A percentile compares a stretch with the other conserved stretches of the same genome.
Evolutionary conservation across 2,888 invertebrate genomes (phyloP).

Genomic region (Cephus pulcher): DNA sequence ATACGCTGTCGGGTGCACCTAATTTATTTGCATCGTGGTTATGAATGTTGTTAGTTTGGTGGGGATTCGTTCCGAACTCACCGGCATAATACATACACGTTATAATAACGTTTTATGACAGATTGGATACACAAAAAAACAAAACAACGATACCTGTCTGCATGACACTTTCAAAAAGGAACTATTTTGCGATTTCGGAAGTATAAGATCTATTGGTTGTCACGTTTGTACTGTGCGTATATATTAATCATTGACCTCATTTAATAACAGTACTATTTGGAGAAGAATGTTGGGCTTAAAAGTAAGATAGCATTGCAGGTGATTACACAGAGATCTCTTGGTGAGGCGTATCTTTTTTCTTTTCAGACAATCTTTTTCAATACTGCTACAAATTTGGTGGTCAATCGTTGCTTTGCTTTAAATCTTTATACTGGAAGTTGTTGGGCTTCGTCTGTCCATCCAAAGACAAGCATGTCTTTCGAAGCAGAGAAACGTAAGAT

Average conservation of each 20-base stretch:
- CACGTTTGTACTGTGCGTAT: not conserved
- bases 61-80: not conserved
- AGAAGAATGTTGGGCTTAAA: not conserved
- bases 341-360: not conserved
- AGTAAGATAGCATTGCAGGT: not conserved
- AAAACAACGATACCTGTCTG: not conserved
- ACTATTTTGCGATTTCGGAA: not conserved
- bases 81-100: not conserved
- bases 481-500: conserved; percentile 50
- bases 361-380: not conserved
- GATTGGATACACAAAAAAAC: not conserved
- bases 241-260: not conserved
- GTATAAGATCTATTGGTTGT: not conserved
- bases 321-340: not conserved
- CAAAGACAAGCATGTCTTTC: conserved; percentile 39
- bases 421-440: not conserved
- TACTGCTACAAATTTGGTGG: not conserved
- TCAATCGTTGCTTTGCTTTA: not conserved
- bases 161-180: not conserved
- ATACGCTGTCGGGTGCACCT: not conserved
- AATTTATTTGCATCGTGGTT: not conserved
- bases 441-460: not conserved
- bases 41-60: not conserved
- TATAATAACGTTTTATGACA: not conserved
- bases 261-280: not conserved